A percentile compares a stretch with the other conserved stretches of the same genome.
These are phyloP conservation scores for Lepidocyrtinus sp. DNA, from an alignment of 2,888 invertebrate species.

Conservation along the genomic window DNA sequence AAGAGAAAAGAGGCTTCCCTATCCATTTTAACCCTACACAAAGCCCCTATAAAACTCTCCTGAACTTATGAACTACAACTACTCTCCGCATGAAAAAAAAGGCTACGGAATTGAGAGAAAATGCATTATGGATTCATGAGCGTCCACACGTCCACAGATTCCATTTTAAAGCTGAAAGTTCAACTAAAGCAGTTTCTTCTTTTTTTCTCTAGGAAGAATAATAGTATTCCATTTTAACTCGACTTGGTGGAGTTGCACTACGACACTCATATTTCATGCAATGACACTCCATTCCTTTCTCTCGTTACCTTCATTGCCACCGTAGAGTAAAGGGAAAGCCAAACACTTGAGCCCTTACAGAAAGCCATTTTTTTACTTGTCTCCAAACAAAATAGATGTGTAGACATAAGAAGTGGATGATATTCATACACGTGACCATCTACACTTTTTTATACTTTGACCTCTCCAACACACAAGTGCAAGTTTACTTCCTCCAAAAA, in stretches of 20 bases:
- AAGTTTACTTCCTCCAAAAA: not conserved
- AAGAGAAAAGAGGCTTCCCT: conserved; percentile 5
- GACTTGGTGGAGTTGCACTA: conserved; percentile 34
- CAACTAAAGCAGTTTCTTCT: not conserved
- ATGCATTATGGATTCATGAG: conserved; percentile 61
- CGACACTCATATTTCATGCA: conserved; percentile 61
- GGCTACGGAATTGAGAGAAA: conserved; percentile 19
- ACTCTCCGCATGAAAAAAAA: conserved; percentile 11
- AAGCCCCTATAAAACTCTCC: not conserved
- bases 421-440: not conserved
- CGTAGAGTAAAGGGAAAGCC: not conserved
- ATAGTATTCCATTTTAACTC: conserved; percentile 18
- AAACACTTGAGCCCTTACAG: not conserved
- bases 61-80: conserved; percentile 1
- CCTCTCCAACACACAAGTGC: not conserved
- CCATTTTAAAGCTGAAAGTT: conserved; percentile 36
- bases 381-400: not conserved
- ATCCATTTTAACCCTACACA: not conserved
- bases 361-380: not conserved
- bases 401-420: not conserved
- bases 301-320: conserved; percentile 24
- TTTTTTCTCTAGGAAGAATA: conserved; percentile 12
- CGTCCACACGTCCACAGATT: conserved; percentile 47
- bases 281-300: conserved; percentile 54
- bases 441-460: not conserved